Evolutionary conservation across 2,113 vertebrate genomes (phyloP), one percentile per base, ranked within the genome.

Genomic region (Chrysemys picta): DNA sequence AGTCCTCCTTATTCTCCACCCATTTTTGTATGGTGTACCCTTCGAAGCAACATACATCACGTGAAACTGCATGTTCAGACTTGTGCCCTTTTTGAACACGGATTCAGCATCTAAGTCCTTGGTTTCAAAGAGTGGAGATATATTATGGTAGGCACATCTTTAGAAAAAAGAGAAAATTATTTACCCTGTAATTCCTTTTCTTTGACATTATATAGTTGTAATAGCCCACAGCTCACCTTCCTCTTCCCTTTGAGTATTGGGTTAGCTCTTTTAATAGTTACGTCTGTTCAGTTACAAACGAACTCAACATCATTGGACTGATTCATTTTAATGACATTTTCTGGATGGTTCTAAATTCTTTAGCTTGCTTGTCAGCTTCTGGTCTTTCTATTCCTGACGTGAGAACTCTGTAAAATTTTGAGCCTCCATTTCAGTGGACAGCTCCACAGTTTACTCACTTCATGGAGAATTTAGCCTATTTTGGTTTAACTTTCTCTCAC

Each of bases 381-480:
- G 38, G 54, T 57, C 38, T 45, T 83, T 83, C 38, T 59, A 31
- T 16, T 57, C 54, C 81, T 31, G 16, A 59, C 16, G 42, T 47
- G 80, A 29, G 25, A 45, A 31, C 65, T 47, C 54, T 47, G 27
- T 16, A 27, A 38, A 83, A 17, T 31, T 59, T 69, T 29, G n/a
- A 83, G 84, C 88, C 83, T 75, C 79, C 75, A 81, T 91, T 83
- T 93, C 59, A 54, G 91, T 91, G 92, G 57, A 87, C 85, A 96
- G 93, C 4, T 94, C 91, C 84, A 79, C 49, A 38, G 35, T 69
- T 86, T 42, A 89, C 14, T 76, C 2, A 78, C 91, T 95, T 75
- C 1, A 53, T n/a, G 76, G 79, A 69, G 95, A 94, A 96, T 69
- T 42, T 0, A 79, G 12, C 31, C 24, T 75, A 9, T 87, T 96